Evolutionary conservation across 2,888 invertebrate species (phyloP).

Genomic region (Epirrhoe tristata): DNA sequence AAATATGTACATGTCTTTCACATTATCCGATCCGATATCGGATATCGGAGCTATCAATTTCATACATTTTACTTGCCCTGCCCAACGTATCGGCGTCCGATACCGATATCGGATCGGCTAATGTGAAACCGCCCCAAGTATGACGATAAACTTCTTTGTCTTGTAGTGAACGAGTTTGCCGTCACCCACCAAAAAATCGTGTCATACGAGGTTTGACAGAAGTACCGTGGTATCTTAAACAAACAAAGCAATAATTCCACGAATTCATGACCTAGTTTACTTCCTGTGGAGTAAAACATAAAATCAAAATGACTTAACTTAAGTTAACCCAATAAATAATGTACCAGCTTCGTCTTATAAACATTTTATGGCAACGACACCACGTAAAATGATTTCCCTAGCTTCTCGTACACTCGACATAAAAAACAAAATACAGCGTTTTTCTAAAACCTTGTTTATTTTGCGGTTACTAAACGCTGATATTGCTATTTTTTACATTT

Average conservation of each 20-base stretch:
- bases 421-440: constrained; percentile 22
- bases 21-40: too few species aligned
- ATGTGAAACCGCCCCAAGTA: too few species aligned
- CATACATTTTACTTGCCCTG: too few species aligned
- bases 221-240: background rate
- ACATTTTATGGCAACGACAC: constrained; percentile 19
- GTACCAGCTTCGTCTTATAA: background rate
- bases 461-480: background rate
- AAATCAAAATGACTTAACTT: background rate
- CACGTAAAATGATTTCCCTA: constrained; percentile 31
- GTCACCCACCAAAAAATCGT: background rate
- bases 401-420: constrained; percentile 23
- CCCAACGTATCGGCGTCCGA: too few species aligned
- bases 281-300: background rate
- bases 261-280: background rate
- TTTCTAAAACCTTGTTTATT: constrained; percentile 4
- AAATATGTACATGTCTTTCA: too few species aligned
- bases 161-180: too few species aligned
- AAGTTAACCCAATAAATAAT: background rate
- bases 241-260: background rate
- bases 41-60: too few species aligned
- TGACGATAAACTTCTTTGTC: too few species aligned
- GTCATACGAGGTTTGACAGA: too few species aligned
- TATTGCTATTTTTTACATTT: too few species aligned
- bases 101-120: too few species aligned